A percentile compares a stretch with the other conserved stretches of the same genome.
Conservation (phyloP, 2,888 invertebrate species). For the Lithophane leautieri region DNA sequence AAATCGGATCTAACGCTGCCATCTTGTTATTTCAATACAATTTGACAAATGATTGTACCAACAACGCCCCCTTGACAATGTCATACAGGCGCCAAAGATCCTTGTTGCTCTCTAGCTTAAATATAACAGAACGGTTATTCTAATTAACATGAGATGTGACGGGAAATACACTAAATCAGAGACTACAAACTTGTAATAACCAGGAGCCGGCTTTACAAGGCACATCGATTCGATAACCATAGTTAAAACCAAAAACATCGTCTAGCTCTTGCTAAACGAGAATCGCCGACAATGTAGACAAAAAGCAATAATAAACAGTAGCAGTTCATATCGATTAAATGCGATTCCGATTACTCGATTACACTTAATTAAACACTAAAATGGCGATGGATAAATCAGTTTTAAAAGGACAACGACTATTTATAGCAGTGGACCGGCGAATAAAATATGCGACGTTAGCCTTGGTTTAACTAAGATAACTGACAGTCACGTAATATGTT, state of each 20-base stretch:
- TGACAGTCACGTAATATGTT: constrained; percentile 42
- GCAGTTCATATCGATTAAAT: constrained; percentile 29
- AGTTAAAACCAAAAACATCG: not conserved
- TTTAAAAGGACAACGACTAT: constrained; percentile 60
- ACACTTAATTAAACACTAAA: constrained; percentile 57
- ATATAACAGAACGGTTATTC: no score
- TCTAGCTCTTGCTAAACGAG: constrained; percentile 2
- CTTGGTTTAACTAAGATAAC: constrained; percentile 56
- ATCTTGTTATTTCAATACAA: no score
- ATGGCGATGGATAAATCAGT: constrained; percentile 59
- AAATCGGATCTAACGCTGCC: no score
- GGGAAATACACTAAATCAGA: not conserved
- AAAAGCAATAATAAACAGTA: constrained; percentile 31
- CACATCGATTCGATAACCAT: not conserved
- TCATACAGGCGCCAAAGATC: no score
- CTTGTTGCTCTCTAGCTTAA: no score
- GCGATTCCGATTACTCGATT: constrained; percentile 53
- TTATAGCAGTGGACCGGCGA: constrained; percentile 40
- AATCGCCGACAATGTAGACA: constrained; percentile 18
- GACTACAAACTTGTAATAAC: not conserved
- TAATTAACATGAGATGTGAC: not conserved
- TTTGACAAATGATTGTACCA: no score
- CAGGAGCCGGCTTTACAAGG: not conserved
- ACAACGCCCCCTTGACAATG: no score
- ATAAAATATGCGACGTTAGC: constrained; percentile 46